Evolutionary conservation across 2,113 vertebrate species (phyloP), one percentile per base, ranked within the genome.

Genomic region (Sporophila hypoxantha): DNA sequence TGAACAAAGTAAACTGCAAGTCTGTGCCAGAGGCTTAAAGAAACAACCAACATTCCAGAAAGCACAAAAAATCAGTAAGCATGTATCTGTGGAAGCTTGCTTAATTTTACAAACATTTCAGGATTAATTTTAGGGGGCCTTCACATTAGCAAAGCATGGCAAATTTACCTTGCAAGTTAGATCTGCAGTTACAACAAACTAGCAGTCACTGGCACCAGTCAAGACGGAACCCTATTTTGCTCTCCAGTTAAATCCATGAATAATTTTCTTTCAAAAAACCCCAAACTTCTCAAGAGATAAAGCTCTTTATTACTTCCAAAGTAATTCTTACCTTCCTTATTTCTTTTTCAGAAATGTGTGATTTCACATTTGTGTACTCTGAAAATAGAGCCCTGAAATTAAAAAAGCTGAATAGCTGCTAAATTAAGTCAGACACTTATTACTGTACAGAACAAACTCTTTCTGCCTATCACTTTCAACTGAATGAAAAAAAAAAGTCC

Each of bases 51-150:
- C 3, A 19, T 17, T 34, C 29, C 59, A 83, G 22, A 65, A 80
- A 66, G 27, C 17, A 76, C 17, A 12, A 10, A 2, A 46, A 67
- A 5, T 53, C 32, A 77, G 39, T 67, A 80, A 59, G 56, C 41
- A 66, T 0, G 1, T 0, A 4, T 17, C 22, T 49, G 21, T 27
- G 34, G 19, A 13, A 50, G 29, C 25, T 69, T 34, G 5, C 15
- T 64, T 65, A 6, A 67, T 42, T 88, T 84, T 55, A 67, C 7
- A 47, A 18, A 66, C 7, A 0, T 2, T 67, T 15, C 6, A 25
- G 25, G 23, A 41, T 37, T 73, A 32, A 56, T 34, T 37, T 76
- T 41, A 41, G 16, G 4, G 2, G 8, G 65, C 6, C 25, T 76
- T 30, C 9, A 41, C 21, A 49, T 66, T 57, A 55, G 47, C 61